These are phyloP conservation scores for Siniperca chuatsi DNA, from an alignment of 2,113 vertebrate species.

Conservation along the genomic window DNA sequence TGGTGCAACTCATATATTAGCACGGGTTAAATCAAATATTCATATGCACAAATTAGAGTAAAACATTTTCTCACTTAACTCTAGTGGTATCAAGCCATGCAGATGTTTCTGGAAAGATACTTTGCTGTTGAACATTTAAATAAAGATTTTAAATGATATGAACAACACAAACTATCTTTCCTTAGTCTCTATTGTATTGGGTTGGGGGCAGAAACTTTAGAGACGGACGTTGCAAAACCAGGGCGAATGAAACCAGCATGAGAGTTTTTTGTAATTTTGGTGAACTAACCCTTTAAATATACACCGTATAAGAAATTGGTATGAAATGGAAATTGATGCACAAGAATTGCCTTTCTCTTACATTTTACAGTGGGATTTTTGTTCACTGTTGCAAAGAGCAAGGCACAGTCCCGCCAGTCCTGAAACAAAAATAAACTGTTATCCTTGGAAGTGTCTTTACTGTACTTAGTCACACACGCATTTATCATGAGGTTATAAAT, in stretches of 20 bases:
- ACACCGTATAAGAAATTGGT: background rate
- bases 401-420: constrained; percentile 20
- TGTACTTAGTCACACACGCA: constrained; percentile 72
- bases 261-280: background rate
- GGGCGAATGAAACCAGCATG: background rate
- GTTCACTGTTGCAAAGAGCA: background rate
- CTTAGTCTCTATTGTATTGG: background rate
- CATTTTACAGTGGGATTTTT: constrained; percentile 23
- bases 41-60: background rate
- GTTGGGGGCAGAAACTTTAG: background rate
- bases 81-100: background rate
- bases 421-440: constrained; percentile 74
- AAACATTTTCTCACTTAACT: background rate
- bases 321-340: constrained; percentile 40
- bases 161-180: background rate
- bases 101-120: background rate
- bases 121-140: constrained; percentile 4
- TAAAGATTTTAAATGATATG: background rate
- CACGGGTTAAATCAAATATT: constrained; percentile 20
- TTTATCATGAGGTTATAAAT: constrained; percentile 81
- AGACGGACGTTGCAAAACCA: background rate
- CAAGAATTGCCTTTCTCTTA: background rate
- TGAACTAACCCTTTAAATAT: background rate
- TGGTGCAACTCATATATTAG: constrained; percentile 3
- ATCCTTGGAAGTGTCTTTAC: constrained; percentile 80